A percentile compares a stretch with the other conserved stretches of the same genome.
Evolutionary conservation across 2,113 vertebrate species (phyloP).

Genomic region (Lamprotornis superbus): DNA sequence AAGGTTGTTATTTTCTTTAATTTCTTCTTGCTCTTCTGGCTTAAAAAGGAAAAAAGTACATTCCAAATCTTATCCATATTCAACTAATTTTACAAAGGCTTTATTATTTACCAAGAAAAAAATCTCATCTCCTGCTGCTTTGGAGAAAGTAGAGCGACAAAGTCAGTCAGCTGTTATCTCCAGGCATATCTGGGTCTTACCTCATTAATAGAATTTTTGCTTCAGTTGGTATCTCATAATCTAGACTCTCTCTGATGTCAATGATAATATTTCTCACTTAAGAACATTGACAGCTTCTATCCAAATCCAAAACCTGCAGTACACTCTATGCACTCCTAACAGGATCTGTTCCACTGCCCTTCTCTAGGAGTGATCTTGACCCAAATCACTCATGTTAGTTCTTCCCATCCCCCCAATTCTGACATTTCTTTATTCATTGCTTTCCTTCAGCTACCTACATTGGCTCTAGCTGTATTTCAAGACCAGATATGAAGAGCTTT

Average conservation of each 20-base stretch:
- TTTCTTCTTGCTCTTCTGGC: not conserved
- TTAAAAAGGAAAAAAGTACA: not conserved
- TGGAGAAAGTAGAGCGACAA: not conserved
- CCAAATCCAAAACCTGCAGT: not conserved
- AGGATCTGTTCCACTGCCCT: not conserved
- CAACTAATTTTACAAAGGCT: not conserved
- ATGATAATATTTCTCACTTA: not conserved
- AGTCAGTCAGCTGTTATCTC: not conserved
- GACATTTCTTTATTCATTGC: not conserved
- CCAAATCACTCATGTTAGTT: not conserved
- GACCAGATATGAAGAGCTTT: not conserved
- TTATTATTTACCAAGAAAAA: not conserved
- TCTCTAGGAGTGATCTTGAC: not conserved
- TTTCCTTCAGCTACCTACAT: not conserved
- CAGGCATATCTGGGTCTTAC: not conserved
- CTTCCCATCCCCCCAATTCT: rapidly evolving
- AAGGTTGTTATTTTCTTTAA: not conserved
- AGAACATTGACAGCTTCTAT: not conserved
- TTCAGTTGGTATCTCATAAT: not conserved
- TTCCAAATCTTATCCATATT: not conserved
- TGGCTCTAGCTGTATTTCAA: not conserved
- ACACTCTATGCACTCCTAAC: not conserved
- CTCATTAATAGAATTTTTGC: not conserved
- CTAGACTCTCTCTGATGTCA: not conserved
- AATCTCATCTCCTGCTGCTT: not conserved